Percentiles rank a stretch among this genome's conserved stretches.
These are phyloP conservation scores for Antechinus flavipes DNA, from an alignment of 2,113 vertebrate genomes.

Conservation along the genomic window DNA sequence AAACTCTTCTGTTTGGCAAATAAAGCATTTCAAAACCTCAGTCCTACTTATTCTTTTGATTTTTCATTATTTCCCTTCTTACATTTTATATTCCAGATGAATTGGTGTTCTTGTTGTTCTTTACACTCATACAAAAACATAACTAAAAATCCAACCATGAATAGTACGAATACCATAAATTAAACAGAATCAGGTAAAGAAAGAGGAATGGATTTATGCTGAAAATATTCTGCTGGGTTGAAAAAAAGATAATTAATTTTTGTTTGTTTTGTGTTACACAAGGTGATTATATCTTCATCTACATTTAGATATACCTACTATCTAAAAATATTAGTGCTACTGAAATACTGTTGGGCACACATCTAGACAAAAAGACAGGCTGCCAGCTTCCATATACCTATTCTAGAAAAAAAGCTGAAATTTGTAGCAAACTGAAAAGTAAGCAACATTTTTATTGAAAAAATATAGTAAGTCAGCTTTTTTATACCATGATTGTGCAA, in stretches of 20 bases:
- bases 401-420: not conserved
- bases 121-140: not conserved
- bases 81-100: not conserved
- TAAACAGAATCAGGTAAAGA: not conserved
- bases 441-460: not conserved
- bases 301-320: too few relatives aligned
- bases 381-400: not conserved
- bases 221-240: not conserved
- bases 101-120: not conserved
- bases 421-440: not conserved
- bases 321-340: not conserved
- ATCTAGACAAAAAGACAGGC: not conserved
- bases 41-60: not conserved
- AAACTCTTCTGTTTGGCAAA: not conserved
- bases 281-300: not conserved
- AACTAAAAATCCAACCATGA: not conserved
- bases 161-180: not conserved
- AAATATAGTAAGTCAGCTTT: not conserved
- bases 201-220: not conserved
- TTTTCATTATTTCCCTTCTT: not conserved
- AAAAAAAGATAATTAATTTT: not conserved
- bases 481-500: not conserved
- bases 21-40: not conserved
- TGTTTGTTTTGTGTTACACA: not conserved
- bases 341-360: not conserved